phyloP scores from a whole-genome alignment of 2,797 vertebrate genomes.

The Alca torda region DNA sequence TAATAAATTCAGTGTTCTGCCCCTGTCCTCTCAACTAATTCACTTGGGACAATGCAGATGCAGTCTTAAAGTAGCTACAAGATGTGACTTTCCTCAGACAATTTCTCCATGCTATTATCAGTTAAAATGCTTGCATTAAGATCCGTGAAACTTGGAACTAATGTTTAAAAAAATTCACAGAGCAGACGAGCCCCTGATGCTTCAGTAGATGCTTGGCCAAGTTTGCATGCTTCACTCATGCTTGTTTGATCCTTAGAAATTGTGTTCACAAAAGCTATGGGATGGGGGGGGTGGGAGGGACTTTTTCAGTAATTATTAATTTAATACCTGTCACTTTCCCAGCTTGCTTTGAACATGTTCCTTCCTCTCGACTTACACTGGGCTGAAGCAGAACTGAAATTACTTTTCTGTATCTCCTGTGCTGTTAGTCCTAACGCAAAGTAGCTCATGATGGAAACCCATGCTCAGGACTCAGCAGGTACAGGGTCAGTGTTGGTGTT shows the following conservation, averaged over 20 bases:
- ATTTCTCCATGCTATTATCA: conserved; percentile 17
- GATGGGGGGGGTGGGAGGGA: neutral
- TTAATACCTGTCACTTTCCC: neutral
- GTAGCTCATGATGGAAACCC: neutral
- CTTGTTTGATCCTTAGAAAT: neutral
- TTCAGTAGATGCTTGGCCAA: neutral
- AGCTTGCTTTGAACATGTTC: neutral
- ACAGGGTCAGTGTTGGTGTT: neutral
- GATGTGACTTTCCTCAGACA: neutral
- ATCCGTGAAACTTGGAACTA: neutral
- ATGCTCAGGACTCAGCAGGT: neutral
- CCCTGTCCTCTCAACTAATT: conserved; percentile 11
- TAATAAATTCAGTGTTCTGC: conserved; percentile 35
- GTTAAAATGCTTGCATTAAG: neutral
- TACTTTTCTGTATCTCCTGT: neutral
- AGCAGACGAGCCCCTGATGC: neutral
- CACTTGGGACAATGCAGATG: neutral
- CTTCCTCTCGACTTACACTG: neutral
- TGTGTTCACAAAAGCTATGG: neutral
- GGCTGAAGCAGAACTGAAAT: neutral
- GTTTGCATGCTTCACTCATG: neutral
- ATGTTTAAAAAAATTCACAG: neutral
- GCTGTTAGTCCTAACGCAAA: neutral
- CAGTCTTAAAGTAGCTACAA: conserved; percentile 8
- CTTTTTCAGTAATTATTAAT: neutral